Evolutionary conservation across 2,888 invertebrate genomes (phyloP).

Genomic region (Masnerella sp.): DNA sequence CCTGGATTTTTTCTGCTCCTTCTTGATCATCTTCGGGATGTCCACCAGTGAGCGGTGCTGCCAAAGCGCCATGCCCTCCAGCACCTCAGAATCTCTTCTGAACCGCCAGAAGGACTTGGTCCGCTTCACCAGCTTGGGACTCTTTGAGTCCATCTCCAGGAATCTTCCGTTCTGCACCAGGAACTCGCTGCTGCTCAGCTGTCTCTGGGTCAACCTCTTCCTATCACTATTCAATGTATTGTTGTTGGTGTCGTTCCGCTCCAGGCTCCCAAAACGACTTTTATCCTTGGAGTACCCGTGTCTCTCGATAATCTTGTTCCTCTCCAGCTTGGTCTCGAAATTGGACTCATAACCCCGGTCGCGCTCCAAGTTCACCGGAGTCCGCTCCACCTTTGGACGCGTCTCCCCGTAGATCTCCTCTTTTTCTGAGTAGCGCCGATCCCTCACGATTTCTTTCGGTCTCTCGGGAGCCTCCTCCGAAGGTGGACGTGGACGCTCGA

Average conservation of each 20-base stretch:
- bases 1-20: constrained; percentile 79
- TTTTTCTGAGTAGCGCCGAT: constrained; percentile 73
- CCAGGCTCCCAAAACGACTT: constrained; percentile 58
- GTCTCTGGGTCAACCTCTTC: constrained; percentile 80
- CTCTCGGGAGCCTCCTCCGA: constrained; percentile 75
- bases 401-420: constrained; percentile 74
- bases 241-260: constrained; percentile 73
- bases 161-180: constrained; percentile 68
- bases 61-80: constrained; percentile 93
- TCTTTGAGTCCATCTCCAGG: constrained; percentile 79
- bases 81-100: constrained; percentile 85
- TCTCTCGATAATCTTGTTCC: constrained; percentile 72
- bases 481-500: constrained; percentile 74
- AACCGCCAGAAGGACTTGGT: constrained; percentile 94
- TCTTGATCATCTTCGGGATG: constrained; percentile 81
- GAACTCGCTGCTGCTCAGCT: constrained; percentile 68
- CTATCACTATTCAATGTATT: constrained; percentile 74
- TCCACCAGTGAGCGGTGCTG: constrained; percentile 90
- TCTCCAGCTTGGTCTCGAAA: constrained; percentile 75
- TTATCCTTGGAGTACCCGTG: constrained; percentile 60
- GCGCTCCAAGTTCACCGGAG: constrained; percentile 67
- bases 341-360: constrained; percentile 76
- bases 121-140: constrained; percentile 82
- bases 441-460: constrained; percentile 66
- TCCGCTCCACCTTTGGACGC: constrained; percentile 59